These are phyloP conservation scores for Eriocheir sinensis DNA, from an alignment of 1,140 invertebrate species.

Conservation along the genomic window DNA sequence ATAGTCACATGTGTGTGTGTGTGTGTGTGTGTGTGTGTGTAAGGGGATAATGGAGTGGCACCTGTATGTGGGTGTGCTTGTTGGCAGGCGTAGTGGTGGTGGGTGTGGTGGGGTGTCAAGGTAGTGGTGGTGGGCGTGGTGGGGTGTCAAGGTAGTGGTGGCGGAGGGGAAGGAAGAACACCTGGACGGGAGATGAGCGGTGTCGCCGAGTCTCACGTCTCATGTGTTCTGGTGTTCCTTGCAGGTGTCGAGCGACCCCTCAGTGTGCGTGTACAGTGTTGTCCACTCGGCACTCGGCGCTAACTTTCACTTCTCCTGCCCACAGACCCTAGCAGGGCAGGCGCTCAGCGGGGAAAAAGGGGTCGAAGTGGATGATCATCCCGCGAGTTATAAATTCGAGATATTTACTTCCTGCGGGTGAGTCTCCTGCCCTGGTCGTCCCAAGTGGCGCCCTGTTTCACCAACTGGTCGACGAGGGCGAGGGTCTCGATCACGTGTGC, in stretches of 20 bases:
- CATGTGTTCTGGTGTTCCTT: not conserved
- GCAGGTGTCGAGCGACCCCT: not conserved
- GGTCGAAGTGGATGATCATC: slow-evolving; percentile 8
- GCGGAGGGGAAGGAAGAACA: not conserved
- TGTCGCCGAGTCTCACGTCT: not conserved
- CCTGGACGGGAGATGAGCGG: not conserved
- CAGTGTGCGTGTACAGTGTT: not conserved
- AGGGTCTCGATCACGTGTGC: slow-evolving; percentile 33
- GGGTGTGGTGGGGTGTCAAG: not conserved
- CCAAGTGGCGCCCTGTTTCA: slow-evolving; percentile 26
- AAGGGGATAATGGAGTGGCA: not conserved
- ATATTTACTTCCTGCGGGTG: slow-evolving; percentile 1
- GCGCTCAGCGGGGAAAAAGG: not conserved
- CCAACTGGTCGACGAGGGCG: not conserved
- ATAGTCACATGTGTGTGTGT: not conserved
- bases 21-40: not conserved
- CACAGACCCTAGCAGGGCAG: slow-evolving; percentile 35
- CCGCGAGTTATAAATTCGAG: not conserved
- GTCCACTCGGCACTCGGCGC: not conserved
- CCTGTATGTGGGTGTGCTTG: not conserved
- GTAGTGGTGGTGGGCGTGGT: not conserved
- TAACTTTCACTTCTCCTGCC: not conserved
- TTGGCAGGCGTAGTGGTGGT: not conserved
- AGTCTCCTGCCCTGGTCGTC: slow-evolving; percentile 30
- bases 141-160: not conserved